Evolutionary conservation across 2,888 invertebrate species (phyloP).

Genomic region (Drosophila siamana): DNA sequence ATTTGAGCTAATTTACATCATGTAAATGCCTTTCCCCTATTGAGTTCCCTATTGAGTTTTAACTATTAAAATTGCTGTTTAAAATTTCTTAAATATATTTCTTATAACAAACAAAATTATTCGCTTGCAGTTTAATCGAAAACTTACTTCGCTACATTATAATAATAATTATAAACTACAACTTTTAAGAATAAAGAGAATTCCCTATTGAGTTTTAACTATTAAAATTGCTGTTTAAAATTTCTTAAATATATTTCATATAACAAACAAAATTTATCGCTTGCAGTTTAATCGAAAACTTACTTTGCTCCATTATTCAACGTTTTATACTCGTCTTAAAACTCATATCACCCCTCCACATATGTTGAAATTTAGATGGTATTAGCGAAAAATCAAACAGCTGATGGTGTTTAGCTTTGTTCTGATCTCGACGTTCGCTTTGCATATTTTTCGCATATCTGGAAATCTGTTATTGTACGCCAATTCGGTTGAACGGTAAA

Average conservation of each 20-base stretch:
- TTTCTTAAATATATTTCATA: too few relatives aligned
- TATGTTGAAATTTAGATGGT: background rate
- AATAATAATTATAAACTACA: too few relatives aligned
- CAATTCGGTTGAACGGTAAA: conserved; percentile 34
- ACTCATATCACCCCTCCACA: background rate
- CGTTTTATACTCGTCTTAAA: background rate
- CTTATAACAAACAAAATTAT: too few relatives aligned
- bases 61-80: too few relatives aligned
- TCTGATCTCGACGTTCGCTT: conserved; percentile 3
- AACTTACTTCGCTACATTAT: background rate
- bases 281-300: too few relatives aligned
- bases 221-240: too few relatives aligned
- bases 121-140: too few relatives aligned
- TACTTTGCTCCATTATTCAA: background rate
- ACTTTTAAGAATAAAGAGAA: too few relatives aligned
- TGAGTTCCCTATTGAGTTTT: too few relatives aligned
- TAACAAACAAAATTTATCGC: too few relatives aligned
- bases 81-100: too few relatives aligned
- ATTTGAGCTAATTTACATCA: conserved; percentile 7
- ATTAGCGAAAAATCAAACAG: conserved; percentile 9
- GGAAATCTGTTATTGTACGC: conserved; percentile 19
- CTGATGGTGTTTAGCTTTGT: conserved; percentile 16
- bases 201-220: too few relatives aligned
- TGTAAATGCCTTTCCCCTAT: conserved; percentile 1
- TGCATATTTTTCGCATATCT: conserved; percentile 12